Conservation (phyloP, 2,113 vertebrate genomes). For the Syngnathus scovelli region DNA sequence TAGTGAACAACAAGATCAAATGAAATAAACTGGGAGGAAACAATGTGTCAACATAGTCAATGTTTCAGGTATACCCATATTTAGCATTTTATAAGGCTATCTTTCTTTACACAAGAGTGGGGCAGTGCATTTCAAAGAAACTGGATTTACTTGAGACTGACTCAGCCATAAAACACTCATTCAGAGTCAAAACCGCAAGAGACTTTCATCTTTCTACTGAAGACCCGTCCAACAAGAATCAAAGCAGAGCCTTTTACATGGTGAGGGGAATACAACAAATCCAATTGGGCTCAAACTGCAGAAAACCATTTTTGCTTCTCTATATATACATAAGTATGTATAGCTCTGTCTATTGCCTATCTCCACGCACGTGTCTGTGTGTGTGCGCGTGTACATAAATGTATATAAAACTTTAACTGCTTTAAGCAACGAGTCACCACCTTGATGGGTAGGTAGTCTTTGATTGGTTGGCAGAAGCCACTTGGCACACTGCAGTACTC, state of each 20-base stretch:
- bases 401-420: neutral
- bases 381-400: too few relatives aligned
- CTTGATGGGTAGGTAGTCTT: conserved; percentile 95
- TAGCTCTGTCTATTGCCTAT: too few relatives aligned
- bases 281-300: conserved; percentile 17
- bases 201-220: conserved; percentile 2
- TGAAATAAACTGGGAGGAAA: neutral
- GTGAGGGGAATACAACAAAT: conserved; percentile 9
- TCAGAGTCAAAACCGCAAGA: conserved; percentile 6
- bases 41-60: too few relatives aligned
- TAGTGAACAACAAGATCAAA: neutral
- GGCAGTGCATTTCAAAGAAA: neutral
- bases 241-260: neutral
- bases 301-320: neutral
- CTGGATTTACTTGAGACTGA: neutral
- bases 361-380: too few relatives aligned
- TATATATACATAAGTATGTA: too few relatives aligned
- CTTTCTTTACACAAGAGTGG: neutral
- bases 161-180: neutral
- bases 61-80: neutral
- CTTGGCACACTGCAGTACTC: conserved; percentile 98
- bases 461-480: conserved; percentile 84
- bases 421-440: conserved; percentile 53
- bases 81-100: neutral
- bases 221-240: conserved; percentile 24